phyloP scores from a whole-genome alignment of 2,797 vertebrate genomes.

The Pampus argenteus region DNA sequence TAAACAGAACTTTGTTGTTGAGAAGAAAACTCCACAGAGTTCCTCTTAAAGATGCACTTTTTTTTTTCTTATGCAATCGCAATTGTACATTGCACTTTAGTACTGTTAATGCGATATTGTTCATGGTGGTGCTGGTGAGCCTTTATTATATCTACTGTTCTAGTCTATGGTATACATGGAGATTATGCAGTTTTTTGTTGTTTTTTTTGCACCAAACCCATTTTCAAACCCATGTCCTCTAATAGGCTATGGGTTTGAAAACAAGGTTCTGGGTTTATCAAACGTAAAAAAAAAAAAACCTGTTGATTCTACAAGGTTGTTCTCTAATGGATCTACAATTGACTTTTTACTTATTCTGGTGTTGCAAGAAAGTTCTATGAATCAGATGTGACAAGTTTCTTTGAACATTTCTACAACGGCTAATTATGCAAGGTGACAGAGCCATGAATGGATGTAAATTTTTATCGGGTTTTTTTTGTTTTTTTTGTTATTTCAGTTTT shows the following conservation, averaged over 20 bases:
- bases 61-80: slow-evolving; percentile 1
- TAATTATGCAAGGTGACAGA: background rate
- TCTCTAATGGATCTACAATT: slow-evolving; percentile 7
- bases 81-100: slow-evolving; percentile 42
- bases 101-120: slow-evolving; percentile 13
- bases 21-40: background rate
- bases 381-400: slow-evolving; percentile 1
- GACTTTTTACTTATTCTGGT: background rate
- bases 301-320: background rate
- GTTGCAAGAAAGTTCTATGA: slow-evolving; percentile 1
- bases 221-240: too few relatives aligned
- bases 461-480: too few relatives aligned
- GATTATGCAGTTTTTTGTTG: background rate
- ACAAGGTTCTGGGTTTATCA: background rate
- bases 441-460: background rate
- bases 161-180: slow-evolving; percentile 1
- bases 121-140: slow-evolving; percentile 14
- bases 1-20: too few relatives aligned
- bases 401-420: background rate
- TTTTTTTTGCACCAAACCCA: background rate
- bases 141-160: slow-evolving; percentile 10
- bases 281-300: slow-evolving; percentile 3
- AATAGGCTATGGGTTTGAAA: background rate
- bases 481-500: too few relatives aligned
- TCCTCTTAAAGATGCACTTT: background rate